Base-by-base conservation (phyloP, 1,140 invertebrate genomes). In the Panagrolaimus sp. region DNA sequence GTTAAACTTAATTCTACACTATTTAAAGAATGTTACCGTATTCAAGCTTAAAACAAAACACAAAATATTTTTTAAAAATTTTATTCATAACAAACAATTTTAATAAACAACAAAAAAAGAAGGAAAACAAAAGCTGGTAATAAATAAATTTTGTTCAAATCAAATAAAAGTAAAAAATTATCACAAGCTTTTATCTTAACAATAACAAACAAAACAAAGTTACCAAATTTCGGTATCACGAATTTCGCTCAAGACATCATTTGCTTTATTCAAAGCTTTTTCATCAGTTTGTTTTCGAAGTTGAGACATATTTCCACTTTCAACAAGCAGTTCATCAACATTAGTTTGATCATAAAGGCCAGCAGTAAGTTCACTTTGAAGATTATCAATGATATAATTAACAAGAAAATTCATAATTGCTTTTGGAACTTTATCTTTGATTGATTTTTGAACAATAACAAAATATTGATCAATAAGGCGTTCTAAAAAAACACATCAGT, bases 371-470 rank as follows among this genome's bases (percentile, higher is more conserved):
- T 98, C 96, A 68, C 92, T 95, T 85, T 99, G 95, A 73, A 99
- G 86, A 85, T 98, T 97, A 84, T 98, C 79, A 14, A 43, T n/a
- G 44, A 97, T 92, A 84, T 88, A 91, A 86, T 98, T 98, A 63
- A 99, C 96, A 78, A 99, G 86, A 86, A 98, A 98, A 87, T 98
- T 93, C 96, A 99, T 99, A 72, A 99, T 91, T 38, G 95, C 93
- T 86, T 99, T 99, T 11, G 96, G 96, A 61, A 98, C 93, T 63
- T 90, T 92, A 84, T 98, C 96, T 85, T 98, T 94, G 84, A 98
- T 97, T 45, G 92, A 95, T 86, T 98, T 98, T 27, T 93, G 88
- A 31, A 98, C 92, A 82, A 99, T 98, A 84, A 94, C 91, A 86
- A 98, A 99, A 85, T 99, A 99, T 0, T 92, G 93, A 83, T 93